phyloP scores from a whole-genome alignment of 2,888 invertebrate species.

The Diabrotica balteata region DNA sequence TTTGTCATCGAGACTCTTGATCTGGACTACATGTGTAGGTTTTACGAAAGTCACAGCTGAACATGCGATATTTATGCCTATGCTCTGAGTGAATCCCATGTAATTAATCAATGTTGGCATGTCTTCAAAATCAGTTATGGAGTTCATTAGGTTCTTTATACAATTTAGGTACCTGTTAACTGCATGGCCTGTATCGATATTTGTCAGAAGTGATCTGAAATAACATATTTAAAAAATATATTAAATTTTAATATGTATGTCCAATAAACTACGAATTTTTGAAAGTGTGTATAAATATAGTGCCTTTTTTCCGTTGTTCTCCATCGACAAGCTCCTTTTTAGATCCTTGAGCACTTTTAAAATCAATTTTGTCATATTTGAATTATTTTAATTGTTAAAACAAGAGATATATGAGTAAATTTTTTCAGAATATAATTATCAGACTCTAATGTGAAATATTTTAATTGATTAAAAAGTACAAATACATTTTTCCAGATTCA shows the following conservation, averaged over 20 bases:
- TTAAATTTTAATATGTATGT: neutral
- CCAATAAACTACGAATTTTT: too few relatives aligned
- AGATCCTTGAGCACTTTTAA: too few relatives aligned
- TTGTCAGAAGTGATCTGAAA: constrained; percentile 68
- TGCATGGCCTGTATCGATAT: constrained; percentile 71
- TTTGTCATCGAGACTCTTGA: constrained; percentile 64
- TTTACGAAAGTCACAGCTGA: constrained; percentile 65
- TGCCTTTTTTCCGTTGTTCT: too few relatives aligned
- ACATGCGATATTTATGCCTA: constrained; percentile 73
- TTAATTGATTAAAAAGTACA: too few relatives aligned
- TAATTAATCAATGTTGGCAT: constrained; percentile 82
- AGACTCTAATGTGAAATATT: too few relatives aligned
- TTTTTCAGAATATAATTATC: too few relatives aligned
- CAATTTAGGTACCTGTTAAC: constrained; percentile 67
- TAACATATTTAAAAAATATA: constrained; percentile 26
- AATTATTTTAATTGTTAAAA: too few relatives aligned
- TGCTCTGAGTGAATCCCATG: constrained; percentile 78
- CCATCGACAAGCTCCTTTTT: too few relatives aligned
- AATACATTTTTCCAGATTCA: too few relatives aligned
- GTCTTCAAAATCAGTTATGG: constrained; percentile 54
- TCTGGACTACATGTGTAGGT: constrained; percentile 75
- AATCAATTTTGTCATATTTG: too few relatives aligned
- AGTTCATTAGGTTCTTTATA: constrained; percentile 64
- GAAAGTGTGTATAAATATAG: too few relatives aligned
- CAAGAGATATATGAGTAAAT: too few relatives aligned